These are phyloP conservation scores for Bubo bubo DNA, from an alignment of 2,113 vertebrate species.

Conservation along the genomic window DNA sequence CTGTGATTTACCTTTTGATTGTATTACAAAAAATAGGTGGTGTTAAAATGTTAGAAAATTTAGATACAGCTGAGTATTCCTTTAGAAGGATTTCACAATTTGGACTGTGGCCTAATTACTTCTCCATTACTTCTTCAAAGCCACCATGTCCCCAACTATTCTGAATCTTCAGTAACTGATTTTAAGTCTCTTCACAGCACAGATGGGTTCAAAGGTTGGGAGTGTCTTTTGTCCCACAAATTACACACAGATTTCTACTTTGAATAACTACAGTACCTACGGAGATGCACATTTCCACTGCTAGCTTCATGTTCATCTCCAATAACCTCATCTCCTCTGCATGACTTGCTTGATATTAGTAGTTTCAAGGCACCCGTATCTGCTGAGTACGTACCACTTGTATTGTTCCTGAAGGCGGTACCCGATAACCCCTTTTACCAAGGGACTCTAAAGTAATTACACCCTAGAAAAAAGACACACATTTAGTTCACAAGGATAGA, in stretches of 20 bases:
- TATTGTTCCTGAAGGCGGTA: slow-evolving; percentile 99
- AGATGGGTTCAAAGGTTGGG: background rate
- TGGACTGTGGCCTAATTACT: background rate
- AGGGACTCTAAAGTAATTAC: slow-evolving; percentile 97
- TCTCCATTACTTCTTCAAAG: background rate
- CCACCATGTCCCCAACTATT: background rate
- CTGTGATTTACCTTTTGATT: background rate
- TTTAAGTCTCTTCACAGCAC: background rate
- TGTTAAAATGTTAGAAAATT: background rate
- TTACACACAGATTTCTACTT: background rate
- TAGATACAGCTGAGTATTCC: background rate
- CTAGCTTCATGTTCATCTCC: slow-evolving; percentile 33
- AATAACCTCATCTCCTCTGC: slow-evolving; percentile 51
- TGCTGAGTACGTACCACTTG: slow-evolving; percentile 92
- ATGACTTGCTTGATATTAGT: slow-evolving; percentile 20
- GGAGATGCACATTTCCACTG: slow-evolving; percentile 20
- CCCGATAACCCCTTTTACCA: slow-evolving; percentile 98
- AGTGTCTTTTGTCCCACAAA: background rate
- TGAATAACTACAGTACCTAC: background rate
- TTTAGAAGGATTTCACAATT: background rate
- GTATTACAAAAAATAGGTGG: background rate
- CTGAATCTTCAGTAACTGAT: background rate
- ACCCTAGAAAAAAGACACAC: slow-evolving; percentile 79
- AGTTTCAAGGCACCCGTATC: slow-evolving; percentile 43
- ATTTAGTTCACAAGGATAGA: slow-evolving; percentile 30